These are phyloP conservation scores for Gymnoscopelus microlampas DNA, from an alignment of 2,797 vertebrate species.

Conservation along the genomic window DNA sequence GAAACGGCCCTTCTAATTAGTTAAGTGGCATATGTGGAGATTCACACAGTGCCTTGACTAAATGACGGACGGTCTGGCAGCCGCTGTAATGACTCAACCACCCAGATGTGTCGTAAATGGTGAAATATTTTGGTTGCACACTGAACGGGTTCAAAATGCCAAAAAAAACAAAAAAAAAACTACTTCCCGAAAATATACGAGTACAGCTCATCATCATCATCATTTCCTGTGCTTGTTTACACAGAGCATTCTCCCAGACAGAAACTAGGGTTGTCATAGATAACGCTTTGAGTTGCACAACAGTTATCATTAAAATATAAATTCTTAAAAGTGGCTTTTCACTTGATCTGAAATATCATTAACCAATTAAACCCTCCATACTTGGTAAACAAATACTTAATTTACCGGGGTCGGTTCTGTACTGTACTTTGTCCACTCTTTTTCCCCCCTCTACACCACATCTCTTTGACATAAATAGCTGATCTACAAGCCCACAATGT, in stretches of 20 bases:
- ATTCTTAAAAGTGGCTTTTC: background rate
- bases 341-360: background rate
- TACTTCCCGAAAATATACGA: constrained; percentile 38
- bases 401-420: too few relatives aligned
- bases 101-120: constrained; percentile 35
- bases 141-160: constrained; percentile 12
- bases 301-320: constrained; percentile 27
- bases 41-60: constrained; percentile 7
- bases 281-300: constrained; percentile 18
- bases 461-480: too few relatives aligned
- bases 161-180: constrained; percentile 1
- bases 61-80: constrained; percentile 6
- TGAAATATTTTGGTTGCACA: constrained; percentile 13
- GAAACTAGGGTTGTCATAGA: constrained; percentile 27
- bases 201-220: constrained; percentile 31
- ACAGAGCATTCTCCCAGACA: constrained; percentile 31
- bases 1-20: constrained; percentile 4
- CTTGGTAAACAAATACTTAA: too few relatives aligned
- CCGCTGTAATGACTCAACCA: constrained; percentile 19
- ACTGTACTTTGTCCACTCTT: too few relatives aligned
- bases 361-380: too few relatives aligned
- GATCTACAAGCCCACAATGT: too few relatives aligned
- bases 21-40: constrained; percentile 5
- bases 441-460: too few relatives aligned
- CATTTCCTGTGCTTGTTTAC: constrained; percentile 80